Conservation (phyloP, 2,797 vertebrate genomes). For the Chaenodraco wilsoni region DNA sequence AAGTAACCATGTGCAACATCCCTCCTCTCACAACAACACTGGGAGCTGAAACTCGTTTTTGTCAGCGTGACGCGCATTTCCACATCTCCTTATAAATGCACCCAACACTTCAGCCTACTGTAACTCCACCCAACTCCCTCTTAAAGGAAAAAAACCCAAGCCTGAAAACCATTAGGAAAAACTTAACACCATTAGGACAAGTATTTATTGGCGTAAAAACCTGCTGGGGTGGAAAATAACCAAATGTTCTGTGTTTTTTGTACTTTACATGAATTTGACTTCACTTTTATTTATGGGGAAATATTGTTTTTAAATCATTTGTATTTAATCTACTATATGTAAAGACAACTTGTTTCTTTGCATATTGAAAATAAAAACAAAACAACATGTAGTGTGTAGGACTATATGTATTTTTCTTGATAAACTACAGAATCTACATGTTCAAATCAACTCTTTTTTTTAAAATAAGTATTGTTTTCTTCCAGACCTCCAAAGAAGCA, state of each 20-base stretch:
- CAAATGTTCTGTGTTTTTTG: background rate
- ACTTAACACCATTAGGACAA: background rate
- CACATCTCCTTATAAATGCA: conserved; percentile 71
- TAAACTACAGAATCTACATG: background rate
- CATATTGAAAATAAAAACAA: background rate
- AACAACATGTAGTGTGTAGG: background rate
- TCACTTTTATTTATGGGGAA: background rate
- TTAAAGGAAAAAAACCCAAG: conserved; percentile 59
- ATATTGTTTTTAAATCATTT: background rate
- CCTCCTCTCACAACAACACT: conserved; percentile 62
- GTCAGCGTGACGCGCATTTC: conserved; percentile 70
- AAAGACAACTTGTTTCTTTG: background rate
- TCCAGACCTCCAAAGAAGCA: no score
- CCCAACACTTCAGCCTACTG: conserved; percentile 36
- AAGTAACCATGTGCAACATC: conserved; percentile 69
- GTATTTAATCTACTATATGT: background rate
- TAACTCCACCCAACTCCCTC: conserved; percentile 72
- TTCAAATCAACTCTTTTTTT: background rate
- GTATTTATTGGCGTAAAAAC: background rate
- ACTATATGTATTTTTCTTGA: background rate
- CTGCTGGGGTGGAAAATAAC: background rate
- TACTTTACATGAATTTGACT: background rate
- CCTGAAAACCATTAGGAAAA: background rate
- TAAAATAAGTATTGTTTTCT: no score
- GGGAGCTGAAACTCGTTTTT: conserved; percentile 52